Evolutionary conservation across 1,140 invertebrate genomes (phyloP), one percentile per base, ranked within the genome.

Genomic region (Drosophila jambulina): DNA sequence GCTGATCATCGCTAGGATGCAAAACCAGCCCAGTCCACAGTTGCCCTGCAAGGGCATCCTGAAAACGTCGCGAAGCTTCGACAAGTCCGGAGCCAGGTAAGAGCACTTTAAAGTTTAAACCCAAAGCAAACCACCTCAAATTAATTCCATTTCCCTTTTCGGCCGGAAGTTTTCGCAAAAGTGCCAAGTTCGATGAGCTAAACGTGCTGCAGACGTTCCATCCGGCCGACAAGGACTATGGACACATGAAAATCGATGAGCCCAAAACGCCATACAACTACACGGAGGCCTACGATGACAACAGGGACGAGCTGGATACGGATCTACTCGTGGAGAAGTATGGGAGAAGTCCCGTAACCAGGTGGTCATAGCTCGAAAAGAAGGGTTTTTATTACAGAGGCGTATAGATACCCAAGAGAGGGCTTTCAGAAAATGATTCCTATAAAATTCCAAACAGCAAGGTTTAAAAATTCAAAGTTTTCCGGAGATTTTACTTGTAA

Each of bases 201-300:
- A 99, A 99, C 94, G 99, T 99, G 74, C 95, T 99, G 82, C 98
- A 98, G 64, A 99, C 99, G 6, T 95, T 98, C 88, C 99, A 99
- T 95, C 99, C 99, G 43, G 94, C 97, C 32, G 98, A 98, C 92
- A 99, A 99, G 94, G 99, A 99, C 94, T 99, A 99, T 94, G 99
- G 99, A 12, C 98, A 99, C 91, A 99, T 99, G 98, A 99, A 99
- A 94, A 98, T 99, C 62, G 98, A 99, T 87, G 99, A 99, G 93
- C 98, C 98, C 40, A 98, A 99, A 94, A 99, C 99, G 12, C 99
- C 99, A 3, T 99, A 96, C 91, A 97, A 96, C 93, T 96, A 97
- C 77, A 95, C 96, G 62, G 95, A 96, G 63, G 95, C 95, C 36
- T 96, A 96, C 67, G 94, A 94, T 40, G 95, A 96, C 65, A 95